A percentile compares a stretch with the other conserved stretches of the same genome.
Evolutionary conservation across 53 echinoderm and acorn worm species (phyloP).

Genomic region (Luidia sarsii): DNA sequence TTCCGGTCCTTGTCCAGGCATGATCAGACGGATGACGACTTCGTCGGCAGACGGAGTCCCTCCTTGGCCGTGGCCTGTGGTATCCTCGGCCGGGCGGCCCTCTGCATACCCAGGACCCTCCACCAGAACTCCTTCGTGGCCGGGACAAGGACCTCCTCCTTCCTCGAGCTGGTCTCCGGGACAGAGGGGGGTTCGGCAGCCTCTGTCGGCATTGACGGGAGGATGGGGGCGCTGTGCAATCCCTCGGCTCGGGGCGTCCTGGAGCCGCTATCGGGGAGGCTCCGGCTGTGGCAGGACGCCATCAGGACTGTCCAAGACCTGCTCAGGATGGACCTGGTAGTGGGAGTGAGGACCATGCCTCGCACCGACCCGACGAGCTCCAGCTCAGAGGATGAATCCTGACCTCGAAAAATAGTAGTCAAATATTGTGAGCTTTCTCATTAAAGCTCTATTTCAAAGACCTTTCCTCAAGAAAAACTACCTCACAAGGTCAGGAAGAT

Average conservation of each 20-base stretch:
- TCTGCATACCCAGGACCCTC: constrained; percentile 61
- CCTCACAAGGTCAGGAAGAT: too few species aligned
- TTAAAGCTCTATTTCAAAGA: too few species aligned
- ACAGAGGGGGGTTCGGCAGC: too few species aligned
- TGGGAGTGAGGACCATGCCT: constrained; percentile 35
- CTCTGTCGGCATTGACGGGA: constrained; percentile 53
- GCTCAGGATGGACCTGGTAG: constrained; percentile 64
- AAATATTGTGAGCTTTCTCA: too few species aligned
- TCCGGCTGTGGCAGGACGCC: constrained; percentile 47
- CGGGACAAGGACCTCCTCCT: constrained; percentile 19
- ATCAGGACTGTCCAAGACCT: constrained; percentile 48
- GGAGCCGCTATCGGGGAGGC: constrained; percentile 46
- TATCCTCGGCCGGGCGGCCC: constrained; percentile 33
- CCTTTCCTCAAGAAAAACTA: too few species aligned
- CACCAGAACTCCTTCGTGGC: constrained; percentile 50
- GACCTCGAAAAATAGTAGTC: too few species aligned
- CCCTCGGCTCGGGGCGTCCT: constrained; percentile 32
- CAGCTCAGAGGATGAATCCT: too few species aligned
- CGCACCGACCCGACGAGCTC: too few species aligned
- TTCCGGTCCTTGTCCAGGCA: not conserved
- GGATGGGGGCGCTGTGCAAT: constrained; percentile 46
- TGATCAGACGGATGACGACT: not conserved
- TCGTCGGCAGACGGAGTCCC: too few species aligned
- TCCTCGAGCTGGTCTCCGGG: constrained; percentile 32
- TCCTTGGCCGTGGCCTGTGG: constrained; percentile 12